Conservation (phyloP, 2,113 vertebrate species). For the Hystrix brachyura region DNA sequence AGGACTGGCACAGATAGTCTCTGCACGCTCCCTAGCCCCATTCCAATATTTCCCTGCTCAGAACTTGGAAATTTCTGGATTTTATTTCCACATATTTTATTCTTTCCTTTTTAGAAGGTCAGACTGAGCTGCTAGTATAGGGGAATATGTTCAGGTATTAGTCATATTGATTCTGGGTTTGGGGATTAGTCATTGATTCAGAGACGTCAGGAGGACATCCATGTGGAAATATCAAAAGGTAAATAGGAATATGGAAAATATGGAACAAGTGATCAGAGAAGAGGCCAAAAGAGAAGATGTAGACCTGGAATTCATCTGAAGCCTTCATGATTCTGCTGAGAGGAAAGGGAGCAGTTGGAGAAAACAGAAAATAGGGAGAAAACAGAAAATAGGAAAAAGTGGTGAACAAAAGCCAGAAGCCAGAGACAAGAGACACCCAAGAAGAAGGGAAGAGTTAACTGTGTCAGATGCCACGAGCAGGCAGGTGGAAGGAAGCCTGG, state of each 20-base stretch:
- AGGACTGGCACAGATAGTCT: neutral
- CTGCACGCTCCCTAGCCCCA: fast-evolving
- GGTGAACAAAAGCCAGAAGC: neutral
- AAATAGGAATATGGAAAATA: neutral
- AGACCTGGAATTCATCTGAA: neutral
- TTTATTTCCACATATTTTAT: neutral
- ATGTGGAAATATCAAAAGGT: neutral
- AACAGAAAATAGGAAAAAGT: neutral
- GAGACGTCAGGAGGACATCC: neutral
- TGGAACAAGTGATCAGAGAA: neutral
- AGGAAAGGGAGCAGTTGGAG: fast-evolving
- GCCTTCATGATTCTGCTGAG: neutral
- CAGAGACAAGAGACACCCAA: neutral
- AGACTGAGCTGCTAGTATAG: neutral
- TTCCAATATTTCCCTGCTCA: neutral
- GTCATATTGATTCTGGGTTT: neutral
- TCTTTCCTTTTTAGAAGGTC: neutral
- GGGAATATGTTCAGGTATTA: neutral
- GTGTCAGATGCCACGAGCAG: neutral
- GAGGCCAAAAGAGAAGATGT: neutral
- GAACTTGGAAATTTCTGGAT: slow-evolving; percentile 35
- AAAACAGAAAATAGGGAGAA: neutral
- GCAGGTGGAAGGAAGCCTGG: neutral
- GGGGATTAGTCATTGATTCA: neutral
- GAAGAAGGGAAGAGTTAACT: neutral